Evolutionary conservation across 92 coral and sea anemone genomes (phyloP), one percentile per base, ranked within the genome.

Genomic region (Pocillopora grandis): DNA sequence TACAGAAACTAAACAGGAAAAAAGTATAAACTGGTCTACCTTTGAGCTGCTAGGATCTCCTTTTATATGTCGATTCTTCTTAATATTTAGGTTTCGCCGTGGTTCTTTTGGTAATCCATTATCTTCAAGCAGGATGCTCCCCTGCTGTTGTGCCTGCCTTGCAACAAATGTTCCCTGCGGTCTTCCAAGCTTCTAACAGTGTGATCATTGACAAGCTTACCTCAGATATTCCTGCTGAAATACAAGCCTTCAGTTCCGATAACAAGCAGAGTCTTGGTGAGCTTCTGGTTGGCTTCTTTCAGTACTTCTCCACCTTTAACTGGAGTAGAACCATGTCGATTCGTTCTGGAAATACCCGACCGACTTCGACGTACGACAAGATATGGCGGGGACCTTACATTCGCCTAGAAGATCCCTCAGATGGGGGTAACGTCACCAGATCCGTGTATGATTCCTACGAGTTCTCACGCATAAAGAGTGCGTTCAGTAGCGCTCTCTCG

Each of bases 281-380:
- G 73, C 91, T 94, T 59, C 73, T 94, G 9, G 69, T 91, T 19
- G 98, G 98, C 7, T 94, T 94, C 75, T 94, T 94, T 60, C 93
- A 90, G 73, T 94, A 89, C 76, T 94, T 65, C 69, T 85, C 92
- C 57, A 73, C 76, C 10, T 89, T 89, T 72, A 37, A 69, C 79
- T 89, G 92, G 92, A 66, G 58, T 56, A 69, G 59, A 63, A 87
- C 88, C 82, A 82, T 89, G 65, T 89, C 92, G 42, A 84, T 84
- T 66, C 88, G 88, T 62, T 65, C 81, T 10, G 88, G 88, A 2
- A 52, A 65, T 21, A 84, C 82, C 12, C 56, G 76, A 5, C 67
- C 75, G 11, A 84, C 88, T 6, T 37, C 76, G 6, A 66, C 65
- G 82, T 27, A 84, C 55, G 61, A 68, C 81, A 84, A 76, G 82